These are phyloP conservation scores for Steatornis caripensis DNA, from an alignment of 2,113 vertebrate species.

Conservation along the genomic window DNA sequence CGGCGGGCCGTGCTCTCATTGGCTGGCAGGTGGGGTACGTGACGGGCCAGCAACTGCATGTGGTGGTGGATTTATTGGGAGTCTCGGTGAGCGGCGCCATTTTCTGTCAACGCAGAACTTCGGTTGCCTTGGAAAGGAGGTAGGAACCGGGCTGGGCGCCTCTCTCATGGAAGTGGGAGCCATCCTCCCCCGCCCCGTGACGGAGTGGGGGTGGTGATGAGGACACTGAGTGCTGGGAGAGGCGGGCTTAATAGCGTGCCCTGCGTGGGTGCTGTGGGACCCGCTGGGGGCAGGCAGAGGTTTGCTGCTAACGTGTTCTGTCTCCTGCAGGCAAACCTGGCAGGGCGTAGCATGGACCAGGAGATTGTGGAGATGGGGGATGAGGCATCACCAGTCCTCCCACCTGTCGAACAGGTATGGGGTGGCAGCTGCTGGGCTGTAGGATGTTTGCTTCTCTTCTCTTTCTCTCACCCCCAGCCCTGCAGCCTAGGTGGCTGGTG, in stretches of 20 bases:
- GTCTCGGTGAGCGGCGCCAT: accelerated
- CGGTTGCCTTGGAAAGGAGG: accelerated
- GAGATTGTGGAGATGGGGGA: conserved; percentile 56
- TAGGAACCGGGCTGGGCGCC: accelerated
- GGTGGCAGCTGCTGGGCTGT: accelerated
- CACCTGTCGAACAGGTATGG: not conserved
- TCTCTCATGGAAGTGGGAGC: accelerated
- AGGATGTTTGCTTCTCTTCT: accelerated
- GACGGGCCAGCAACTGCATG: not conserved
- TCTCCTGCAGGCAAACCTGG: not conserved
- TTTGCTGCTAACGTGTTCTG: accelerated
- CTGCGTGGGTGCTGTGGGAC: accelerated
- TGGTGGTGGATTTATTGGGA: not conserved
- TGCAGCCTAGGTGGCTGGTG: accelerated
- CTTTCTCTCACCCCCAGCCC: accelerated
- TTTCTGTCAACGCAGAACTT: accelerated
- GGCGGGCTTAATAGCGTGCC: accelerated
- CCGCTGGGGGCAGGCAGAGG: accelerated
- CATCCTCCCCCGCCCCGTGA: accelerated
- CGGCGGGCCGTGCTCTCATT: not conserved
- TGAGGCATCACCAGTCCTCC: not conserved
- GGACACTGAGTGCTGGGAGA: no score
- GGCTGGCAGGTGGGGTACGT: not conserved
- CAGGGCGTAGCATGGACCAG: not conserved
- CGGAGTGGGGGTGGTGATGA: accelerated